phyloP scores from a whole-genome alignment of 2,113 vertebrate genomes.

The Numida meleagris region DNA sequence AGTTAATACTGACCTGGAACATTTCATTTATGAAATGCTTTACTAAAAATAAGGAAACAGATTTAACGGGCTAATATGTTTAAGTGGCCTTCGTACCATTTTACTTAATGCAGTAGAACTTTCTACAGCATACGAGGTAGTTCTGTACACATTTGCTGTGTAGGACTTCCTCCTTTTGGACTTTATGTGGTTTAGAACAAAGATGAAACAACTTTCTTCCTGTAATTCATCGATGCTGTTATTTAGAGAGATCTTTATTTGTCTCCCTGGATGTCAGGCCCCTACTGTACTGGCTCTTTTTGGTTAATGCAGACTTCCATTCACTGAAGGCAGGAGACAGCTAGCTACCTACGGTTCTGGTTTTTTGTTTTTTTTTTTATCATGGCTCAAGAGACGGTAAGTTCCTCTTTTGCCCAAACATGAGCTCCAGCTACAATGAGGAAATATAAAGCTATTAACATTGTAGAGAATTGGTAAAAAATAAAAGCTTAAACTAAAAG shows the following conservation, averaged over 20 bases:
- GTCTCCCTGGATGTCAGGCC: conserved; percentile 30
- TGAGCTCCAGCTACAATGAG: neutral
- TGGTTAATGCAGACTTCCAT: conserved; percentile 25
- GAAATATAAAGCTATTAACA: neutral
- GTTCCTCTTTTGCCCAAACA: neutral
- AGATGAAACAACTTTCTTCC: conserved; percentile 54
- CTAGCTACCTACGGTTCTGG: neutral
- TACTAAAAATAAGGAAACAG: conserved; percentile 70
- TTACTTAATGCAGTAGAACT: conserved; percentile 77
- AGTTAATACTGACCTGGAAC: conserved; percentile 66
- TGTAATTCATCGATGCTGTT: conserved; percentile 55
- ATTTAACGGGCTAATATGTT: conserved; percentile 73
- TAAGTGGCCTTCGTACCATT: conserved; percentile 72
- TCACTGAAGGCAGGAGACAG: neutral
- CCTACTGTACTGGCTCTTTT: conserved; percentile 1
- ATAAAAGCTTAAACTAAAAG: neutral
- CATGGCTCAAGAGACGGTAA: neutral
- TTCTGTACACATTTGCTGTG: conserved; percentile 67
- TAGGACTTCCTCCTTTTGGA: conserved; percentile 63
- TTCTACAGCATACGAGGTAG: conserved; percentile 68
- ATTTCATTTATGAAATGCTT: conserved; percentile 77
- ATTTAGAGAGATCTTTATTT: conserved; percentile 62
- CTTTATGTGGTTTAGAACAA: conserved; percentile 60
- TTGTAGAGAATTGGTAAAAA: neutral
- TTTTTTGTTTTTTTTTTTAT: conserved; percentile 22